These are phyloP conservation scores for Rotaria socialis DNA, from an alignment of 2,888 invertebrate genomes.

Conservation along the genomic window DNA sequence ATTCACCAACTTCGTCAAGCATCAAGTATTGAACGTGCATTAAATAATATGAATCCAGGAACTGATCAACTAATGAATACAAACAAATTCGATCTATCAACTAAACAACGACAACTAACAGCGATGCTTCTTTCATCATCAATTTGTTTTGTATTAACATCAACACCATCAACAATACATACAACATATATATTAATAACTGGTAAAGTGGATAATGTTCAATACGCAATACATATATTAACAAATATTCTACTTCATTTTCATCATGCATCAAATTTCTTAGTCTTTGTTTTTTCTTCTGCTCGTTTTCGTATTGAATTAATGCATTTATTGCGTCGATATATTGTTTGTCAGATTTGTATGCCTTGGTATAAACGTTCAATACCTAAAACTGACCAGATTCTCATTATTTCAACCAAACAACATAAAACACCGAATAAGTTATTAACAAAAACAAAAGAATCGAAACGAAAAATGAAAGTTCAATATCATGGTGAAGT, in stretches of 20 bases:
- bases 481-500: not conserved
- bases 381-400: not conserved
- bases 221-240: constrained; percentile 17
- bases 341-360: not conserved
- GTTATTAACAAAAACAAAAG: not conserved
- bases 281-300: constrained; percentile 2
- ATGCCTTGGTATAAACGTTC: not conserved
- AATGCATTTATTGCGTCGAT: not conserved
- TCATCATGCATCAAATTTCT: constrained; percentile 29
- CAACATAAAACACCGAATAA: not conserved
- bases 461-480: not conserved
- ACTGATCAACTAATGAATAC: no score
- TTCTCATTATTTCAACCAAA: not conserved
- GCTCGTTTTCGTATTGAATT: constrained; percentile 30
- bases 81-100: not conserved
- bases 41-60: not conserved
- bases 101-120: constrained; percentile 24
- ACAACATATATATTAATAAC: not conserved
- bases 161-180: constrained; percentile 29
- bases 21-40: constrained; percentile 7
- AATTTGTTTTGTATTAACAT: not conserved
- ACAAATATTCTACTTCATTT: constrained; percentile 28
- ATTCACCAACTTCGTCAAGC: not conserved
- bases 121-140: not conserved
- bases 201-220: not conserved